Evolutionary conservation across 2,888 invertebrate species (phyloP).

Genomic region (Luffia ferchaultella): DNA sequence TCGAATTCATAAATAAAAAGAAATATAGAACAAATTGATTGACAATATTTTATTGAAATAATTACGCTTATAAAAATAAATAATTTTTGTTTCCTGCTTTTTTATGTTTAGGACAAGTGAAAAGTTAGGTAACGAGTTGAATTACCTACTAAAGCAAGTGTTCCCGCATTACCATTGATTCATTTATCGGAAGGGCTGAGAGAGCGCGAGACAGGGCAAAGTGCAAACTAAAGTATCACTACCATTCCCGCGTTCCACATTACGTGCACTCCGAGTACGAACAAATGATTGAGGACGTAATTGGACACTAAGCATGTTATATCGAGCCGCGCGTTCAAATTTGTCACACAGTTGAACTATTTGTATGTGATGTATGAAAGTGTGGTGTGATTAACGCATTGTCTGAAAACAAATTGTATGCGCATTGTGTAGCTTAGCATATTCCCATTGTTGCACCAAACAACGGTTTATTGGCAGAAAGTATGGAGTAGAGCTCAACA

Average conservation of each 20-base stretch:
- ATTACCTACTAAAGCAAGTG: too few species aligned
- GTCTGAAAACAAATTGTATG: too few species aligned
- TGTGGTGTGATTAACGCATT: not conserved
- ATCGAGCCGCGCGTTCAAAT: not conserved
- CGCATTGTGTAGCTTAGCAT: too few species aligned
- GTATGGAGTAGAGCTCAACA: not conserved
- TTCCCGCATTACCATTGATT: too few species aligned
- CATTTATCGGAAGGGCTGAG: not conserved
- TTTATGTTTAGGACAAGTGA: too few species aligned
- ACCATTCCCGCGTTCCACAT: slow-evolving; percentile 58
- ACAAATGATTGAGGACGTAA: slow-evolving; percentile 6
- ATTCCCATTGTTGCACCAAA: not conserved
- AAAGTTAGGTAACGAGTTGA: too few species aligned
- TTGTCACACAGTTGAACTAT: not conserved
- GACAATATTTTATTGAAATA: slow-evolving; percentile 23
- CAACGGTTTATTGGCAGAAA: not conserved
- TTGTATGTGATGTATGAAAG: not conserved
- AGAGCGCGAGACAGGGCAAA: slow-evolving; percentile 1
- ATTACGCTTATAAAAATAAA: too few species aligned
- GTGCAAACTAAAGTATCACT: slow-evolving; percentile 5
- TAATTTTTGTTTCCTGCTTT: too few species aligned
- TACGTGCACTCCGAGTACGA: slow-evolving; percentile 12
- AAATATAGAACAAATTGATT: slow-evolving; percentile 17
- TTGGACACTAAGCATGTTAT: not conserved
- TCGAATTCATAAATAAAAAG: not conserved